These are phyloP conservation scores for Allacma fusca DNA, from an alignment of 2,888 invertebrate species.

Conservation along the genomic window DNA sequence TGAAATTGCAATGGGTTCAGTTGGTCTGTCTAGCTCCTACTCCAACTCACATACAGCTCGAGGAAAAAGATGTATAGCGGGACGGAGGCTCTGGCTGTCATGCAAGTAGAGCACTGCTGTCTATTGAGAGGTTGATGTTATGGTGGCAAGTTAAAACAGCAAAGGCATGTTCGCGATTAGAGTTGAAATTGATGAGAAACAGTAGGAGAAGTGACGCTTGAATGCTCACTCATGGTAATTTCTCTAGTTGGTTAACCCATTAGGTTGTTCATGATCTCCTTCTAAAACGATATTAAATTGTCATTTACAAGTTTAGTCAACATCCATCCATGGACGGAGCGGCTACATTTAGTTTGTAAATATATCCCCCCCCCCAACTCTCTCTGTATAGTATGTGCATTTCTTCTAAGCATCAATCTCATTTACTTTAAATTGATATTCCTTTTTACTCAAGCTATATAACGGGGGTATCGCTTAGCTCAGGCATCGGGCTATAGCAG, in stretches of 20 bases:
- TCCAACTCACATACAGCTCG: no score
- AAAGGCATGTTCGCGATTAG: conserved; percentile 21
- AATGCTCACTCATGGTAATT: conserved; percentile 12
- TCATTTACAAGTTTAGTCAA: conserved; percentile 18
- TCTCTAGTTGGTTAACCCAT: conserved; percentile 17
- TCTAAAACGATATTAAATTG: conserved; percentile 21
- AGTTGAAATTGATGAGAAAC: conserved; percentile 25
- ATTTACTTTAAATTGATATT: no score
- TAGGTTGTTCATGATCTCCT: not conserved
- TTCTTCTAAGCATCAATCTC: no score
- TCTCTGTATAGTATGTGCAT: no score
- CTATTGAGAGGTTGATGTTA: not conserved
- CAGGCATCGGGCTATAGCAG: no score
- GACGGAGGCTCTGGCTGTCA: not conserved
- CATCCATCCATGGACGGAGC: no score
- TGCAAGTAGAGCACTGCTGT: not conserved
- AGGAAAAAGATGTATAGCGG: not conserved
- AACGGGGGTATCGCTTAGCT: no score
- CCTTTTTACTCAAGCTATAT: no score
- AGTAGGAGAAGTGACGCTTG: conserved; percentile 7
- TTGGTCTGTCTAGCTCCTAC: no score
- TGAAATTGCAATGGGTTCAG: not conserved
- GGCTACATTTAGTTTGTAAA: no score
- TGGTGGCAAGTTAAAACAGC: not conserved
- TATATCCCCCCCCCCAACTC: no score